Percentiles rank a stretch among this genome's conserved stretches.
phyloP scores from a whole-genome alignment of 2,888 invertebrate species.

The Candidula unifasciata region DNA sequence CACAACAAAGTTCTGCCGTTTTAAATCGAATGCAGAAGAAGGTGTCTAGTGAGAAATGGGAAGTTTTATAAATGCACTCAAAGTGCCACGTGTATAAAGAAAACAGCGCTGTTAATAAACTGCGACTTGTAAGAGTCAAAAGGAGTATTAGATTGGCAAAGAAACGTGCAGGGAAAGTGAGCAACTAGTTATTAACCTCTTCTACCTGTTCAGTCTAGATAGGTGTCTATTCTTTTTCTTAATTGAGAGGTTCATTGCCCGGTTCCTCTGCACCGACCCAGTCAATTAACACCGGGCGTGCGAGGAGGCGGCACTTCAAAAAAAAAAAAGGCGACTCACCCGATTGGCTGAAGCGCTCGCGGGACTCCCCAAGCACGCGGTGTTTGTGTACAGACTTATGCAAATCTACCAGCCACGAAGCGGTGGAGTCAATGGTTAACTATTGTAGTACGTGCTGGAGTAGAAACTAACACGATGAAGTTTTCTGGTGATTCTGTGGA shows the following conservation, averaged over 20 bases:
- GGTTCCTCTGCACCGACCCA: background rate
- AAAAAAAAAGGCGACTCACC: background rate
- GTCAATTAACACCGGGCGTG: constrained; percentile 27
- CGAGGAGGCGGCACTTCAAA: constrained; percentile 36
- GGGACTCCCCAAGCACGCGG: constrained; percentile 39
- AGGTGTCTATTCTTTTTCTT: too few relatives aligned
- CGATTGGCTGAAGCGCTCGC: constrained; percentile 21
- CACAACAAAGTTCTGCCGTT: too few relatives aligned
- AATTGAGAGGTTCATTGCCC: background rate
- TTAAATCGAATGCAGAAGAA: too few relatives aligned
- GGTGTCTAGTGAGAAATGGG: too few relatives aligned
- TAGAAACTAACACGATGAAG: constrained; percentile 2
- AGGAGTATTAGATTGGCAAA: too few relatives aligned
- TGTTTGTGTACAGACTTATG: constrained; percentile 55
- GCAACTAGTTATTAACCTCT: too few relatives aligned
- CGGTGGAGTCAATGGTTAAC: constrained; percentile 24
- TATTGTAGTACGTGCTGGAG: background rate
- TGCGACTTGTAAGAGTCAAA: too few relatives aligned
- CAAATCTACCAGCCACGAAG: constrained; percentile 50
- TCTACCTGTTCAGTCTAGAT: too few relatives aligned
- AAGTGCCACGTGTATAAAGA: too few relatives aligned
- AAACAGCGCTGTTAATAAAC: too few relatives aligned
- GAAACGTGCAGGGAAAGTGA: too few relatives aligned
- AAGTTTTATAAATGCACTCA: too few relatives aligned
- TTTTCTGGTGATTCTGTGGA: background rate